Evolutionary conservation across 2,113 vertebrate genomes (phyloP), one percentile per base, ranked within the genome.

Genomic region (Tenebrosternarchus preto): DNA sequence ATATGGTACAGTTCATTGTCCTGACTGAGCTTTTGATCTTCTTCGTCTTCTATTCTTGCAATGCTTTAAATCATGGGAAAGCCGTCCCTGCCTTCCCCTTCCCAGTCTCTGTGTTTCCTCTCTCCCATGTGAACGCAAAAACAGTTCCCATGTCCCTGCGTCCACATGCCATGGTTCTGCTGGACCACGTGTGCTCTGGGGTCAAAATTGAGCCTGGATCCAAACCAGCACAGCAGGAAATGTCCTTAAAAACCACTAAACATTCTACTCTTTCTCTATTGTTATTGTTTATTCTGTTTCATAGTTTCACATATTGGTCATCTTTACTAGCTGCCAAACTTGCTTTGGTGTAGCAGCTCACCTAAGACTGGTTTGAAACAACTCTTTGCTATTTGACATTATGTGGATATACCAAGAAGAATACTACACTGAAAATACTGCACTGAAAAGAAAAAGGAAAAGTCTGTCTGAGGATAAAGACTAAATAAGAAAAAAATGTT

Each of bases 111-210:
- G 81, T 82, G 83, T 31, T 69, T 89, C 84, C 88, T 83, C 85
- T 91, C 83, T 84, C 85, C 85, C 86, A 86, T 82, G 81, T 84
- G 76, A 81, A 81, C 50, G 66, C 61, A 68, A 31, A 67, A 78
- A 63, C n/a, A 19, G 59, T 84, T 88, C 85, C 85, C 84, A 84
- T 57, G 50, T 33, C 56, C 78, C 55, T 78, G 79, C 63, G 77
- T 59, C 29, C 9, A 9, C 39, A 46, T 46, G 39, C 39, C 39
- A 5, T 50, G 43, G 73, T 39, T 53, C 59, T 73, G 25, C 71
- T 60, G 19, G 46, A 77, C 66, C 0, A 12, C 61, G 46, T 46
- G 63, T 19, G 53, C 71, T 69, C 76, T 75, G 76, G 33, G 71
- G 83, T 78, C 57, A 55, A 16, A 56, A 59, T 31, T 60, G 39